Percentiles rank a stretch among this genome's conserved stretches.
These are phyloP conservation scores for Cylas formicarius DNA, from an alignment of 1,140 invertebrate genomes.

Conservation along the genomic window DNA sequence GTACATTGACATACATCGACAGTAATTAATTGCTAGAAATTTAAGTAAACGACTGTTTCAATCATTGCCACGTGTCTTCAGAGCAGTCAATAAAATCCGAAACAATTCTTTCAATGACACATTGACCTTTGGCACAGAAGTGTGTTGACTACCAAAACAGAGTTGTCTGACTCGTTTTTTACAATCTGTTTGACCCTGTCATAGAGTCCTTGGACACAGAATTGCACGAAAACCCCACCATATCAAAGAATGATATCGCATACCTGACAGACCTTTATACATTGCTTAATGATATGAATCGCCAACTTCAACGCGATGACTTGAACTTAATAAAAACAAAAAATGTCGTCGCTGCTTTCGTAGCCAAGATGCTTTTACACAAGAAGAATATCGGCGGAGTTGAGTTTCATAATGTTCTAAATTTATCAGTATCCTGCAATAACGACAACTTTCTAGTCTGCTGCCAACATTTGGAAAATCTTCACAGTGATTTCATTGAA, in stretches of 20 bases:
- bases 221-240: slow-evolving; percentile 27
- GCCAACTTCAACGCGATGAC: slow-evolving; percentile 36
- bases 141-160: slow-evolving; percentile 14
- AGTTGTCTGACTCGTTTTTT: slow-evolving; percentile 14
- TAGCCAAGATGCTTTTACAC: slow-evolving; percentile 35
- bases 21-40: slow-evolving; percentile 20
- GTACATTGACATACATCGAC: slow-evolving; percentile 16
- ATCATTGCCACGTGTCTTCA: slow-evolving; percentile 25
- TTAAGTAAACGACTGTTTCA: too few species aligned
- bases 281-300: slow-evolving; percentile 29
- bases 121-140: slow-evolving; percentile 39
- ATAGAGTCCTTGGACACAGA: slow-evolving; percentile 11
- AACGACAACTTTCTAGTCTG: slow-evolving; percentile 33
- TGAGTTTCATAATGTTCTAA: slow-evolving; percentile 34
- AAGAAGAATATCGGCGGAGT: slow-evolving; percentile 36
- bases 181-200: slow-evolving; percentile 10
- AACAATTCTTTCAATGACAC: slow-evolving; percentile 26
- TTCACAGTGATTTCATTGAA: slow-evolving; percentile 31
- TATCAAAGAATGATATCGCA: slow-evolving; percentile 37
- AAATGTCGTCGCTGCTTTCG: slow-evolving; percentile 35
- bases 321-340: slow-evolving; percentile 42
- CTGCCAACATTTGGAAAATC: slow-evolving; percentile 32
- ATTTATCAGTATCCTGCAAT: slow-evolving; percentile 32
- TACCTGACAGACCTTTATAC: slow-evolving; percentile 35
- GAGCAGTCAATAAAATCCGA: slow-evolving; percentile 28